Evolutionary conservation across 1,140 invertebrate genomes (phyloP).

Genomic region (Cataglyphis hispanica): DNA sequence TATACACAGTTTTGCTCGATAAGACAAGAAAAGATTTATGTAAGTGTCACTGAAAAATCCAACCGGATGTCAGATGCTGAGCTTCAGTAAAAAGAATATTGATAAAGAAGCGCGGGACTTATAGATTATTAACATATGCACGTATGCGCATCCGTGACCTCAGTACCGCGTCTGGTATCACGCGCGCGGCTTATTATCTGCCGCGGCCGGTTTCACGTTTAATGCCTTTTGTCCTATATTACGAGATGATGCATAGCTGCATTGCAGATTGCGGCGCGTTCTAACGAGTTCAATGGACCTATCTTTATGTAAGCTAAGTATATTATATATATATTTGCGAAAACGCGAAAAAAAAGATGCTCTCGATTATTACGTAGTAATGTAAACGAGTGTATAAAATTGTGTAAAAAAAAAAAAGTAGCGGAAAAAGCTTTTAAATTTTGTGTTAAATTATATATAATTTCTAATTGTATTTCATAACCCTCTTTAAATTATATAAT

Average conservation of each 20-base stretch:
- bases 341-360: background rate
- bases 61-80: conserved; percentile 45
- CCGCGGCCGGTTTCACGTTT: conserved; percentile 64
- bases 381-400: background rate
- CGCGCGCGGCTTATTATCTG: conserved; percentile 26
- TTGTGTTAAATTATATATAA: no score
- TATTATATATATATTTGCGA: conserved; percentile 23
- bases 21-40: conserved; percentile 20
- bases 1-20: background rate
- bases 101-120: conserved; percentile 16
- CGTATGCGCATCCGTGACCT: conserved; percentile 16
- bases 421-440: no score
- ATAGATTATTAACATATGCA: background rate
- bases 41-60: conserved; percentile 30
- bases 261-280: conserved; percentile 37
- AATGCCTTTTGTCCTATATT: conserved; percentile 70
- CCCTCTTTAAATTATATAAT: no score
- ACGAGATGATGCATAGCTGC: conserved; percentile 56
- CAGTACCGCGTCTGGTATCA: conserved; percentile 8
- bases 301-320: conserved; percentile 70
- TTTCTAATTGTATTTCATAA: no score
- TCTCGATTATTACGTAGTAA: background rate
- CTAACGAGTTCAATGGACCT: conserved; percentile 79
- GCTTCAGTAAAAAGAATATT: conserved; percentile 25
- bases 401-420: background rate